phyloP scores from a whole-genome alignment of 2,797 vertebrate genomes.

The Brachyalestes nurse region DNA sequence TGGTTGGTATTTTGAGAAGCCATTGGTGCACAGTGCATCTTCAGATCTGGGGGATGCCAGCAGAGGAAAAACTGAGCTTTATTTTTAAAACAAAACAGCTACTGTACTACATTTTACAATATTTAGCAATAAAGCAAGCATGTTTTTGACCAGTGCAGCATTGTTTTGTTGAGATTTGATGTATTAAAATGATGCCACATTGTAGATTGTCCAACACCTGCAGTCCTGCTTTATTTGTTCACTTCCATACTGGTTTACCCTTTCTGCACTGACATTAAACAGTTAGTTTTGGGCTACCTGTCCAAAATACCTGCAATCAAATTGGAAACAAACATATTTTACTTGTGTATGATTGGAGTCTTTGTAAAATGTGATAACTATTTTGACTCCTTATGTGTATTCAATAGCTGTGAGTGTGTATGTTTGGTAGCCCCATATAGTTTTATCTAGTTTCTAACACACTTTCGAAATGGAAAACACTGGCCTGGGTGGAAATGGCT shows the following conservation, averaged over 20 bases:
- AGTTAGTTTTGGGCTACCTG: neutral
- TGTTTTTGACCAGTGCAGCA: neutral
- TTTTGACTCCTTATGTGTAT: neutral
- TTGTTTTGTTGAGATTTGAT: neutral
- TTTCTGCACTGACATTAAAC: neutral
- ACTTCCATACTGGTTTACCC: neutral
- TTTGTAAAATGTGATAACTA: neutral
- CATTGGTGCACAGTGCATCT: slow-evolving; percentile 44
- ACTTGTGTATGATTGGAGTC: neutral
- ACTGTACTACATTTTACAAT: slow-evolving; percentile 5
- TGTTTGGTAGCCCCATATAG: neutral
- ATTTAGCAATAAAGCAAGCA: neutral
- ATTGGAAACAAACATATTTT: slow-evolving; percentile 18
- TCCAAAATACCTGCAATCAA: neutral
- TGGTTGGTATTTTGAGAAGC: slow-evolving; percentile 56
- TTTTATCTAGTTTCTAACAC: neutral
- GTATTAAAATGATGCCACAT: too few species aligned
- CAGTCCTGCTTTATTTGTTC: neutral
- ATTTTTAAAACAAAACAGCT: slow-evolving; percentile 8
- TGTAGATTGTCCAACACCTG: neutral
- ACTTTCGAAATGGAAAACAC: neutral
- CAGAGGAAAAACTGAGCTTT: slow-evolving; percentile 13
- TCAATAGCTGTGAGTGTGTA: neutral
- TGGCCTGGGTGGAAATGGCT: neutral
- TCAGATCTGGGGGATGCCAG: slow-evolving; percentile 21